Base-by-base conservation (phyloP, 2,888 invertebrate species). In the Steinernema hermaphroditum region DNA sequence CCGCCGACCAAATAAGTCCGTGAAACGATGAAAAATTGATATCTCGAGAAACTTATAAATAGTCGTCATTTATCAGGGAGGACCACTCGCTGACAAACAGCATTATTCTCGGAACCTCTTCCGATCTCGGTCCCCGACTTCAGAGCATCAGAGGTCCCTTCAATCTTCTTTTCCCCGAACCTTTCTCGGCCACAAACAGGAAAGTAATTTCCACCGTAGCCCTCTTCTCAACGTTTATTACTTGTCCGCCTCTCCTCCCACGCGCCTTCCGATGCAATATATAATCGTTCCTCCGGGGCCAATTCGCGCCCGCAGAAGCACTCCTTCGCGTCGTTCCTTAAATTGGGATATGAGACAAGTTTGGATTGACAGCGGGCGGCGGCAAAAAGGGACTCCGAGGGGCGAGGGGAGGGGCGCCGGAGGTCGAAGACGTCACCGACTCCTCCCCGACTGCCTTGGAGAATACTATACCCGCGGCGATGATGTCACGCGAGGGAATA, bases 251-350 rank as follows among this genome's bases (percentile, higher is more conserved):
- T 9, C 24, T 22, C 24, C 54, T 54, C 62, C 46, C 46, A 46
- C 46, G 46, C 46, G 9, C 16, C 46, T 9, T 62, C 62, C 6
- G 34, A 62, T 62, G 62, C 62, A 62, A 62, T 62, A 27, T 29
- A 29, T 62, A 62, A 62, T 62, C 62, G 62, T 29, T 62, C 62
- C 62, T 62, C 34, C 62, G 62, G 62, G 62, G 62, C 62, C 62
- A 62, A 62, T 62, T 62, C 62, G 50, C 50, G 50, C 50, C 50
- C 50, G 62, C 62, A 62, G 27, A 62, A 27, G 32, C 9, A 27
- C 22, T 54, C 27, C 2, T 27, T 27, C 54, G 27, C 19, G 22
- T n/a, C 24, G 2, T 32, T 62, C 14, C 24, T 37, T 37, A 37
- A 37, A 37, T 29, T 62, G 27, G 62, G 32, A 29, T 32, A 62